Conservation (phyloP, 2,888 invertebrate genomes). For the Lucinisca nassula region DNA sequence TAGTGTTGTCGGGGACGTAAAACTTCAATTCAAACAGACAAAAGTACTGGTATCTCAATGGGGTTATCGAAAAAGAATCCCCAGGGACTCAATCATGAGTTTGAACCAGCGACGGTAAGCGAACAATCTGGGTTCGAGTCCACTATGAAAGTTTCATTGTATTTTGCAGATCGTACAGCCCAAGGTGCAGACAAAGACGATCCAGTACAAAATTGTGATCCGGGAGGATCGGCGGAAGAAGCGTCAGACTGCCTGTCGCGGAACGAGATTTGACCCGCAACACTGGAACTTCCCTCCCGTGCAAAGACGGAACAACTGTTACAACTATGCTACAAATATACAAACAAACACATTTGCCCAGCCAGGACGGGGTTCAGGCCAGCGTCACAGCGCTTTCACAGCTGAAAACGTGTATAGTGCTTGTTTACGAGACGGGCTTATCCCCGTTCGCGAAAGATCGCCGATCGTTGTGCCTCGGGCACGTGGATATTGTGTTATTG, state of each 20-base stretch:
- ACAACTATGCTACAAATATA: constrained; percentile 69
- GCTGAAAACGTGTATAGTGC: constrained; percentile 51
- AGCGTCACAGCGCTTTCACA: constrained; percentile 25
- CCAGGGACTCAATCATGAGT: too few relatives aligned
- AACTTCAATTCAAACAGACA: too few relatives aligned
- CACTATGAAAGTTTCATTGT: neutral
- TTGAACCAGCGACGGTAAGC: too few relatives aligned
- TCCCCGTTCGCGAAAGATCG: neutral
- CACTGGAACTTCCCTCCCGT: constrained; percentile 54
- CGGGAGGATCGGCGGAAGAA: constrained; percentile 16
- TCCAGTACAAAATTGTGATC: neutral
- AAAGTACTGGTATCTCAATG: neutral
- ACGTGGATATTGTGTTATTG: constrained; percentile 48
- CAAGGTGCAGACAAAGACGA: neutral
- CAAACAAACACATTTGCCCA: constrained; percentile 71
- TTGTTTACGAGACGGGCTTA: constrained; percentile 55
- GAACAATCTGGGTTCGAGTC: neutral
- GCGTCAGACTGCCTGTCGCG: constrained; percentile 46
- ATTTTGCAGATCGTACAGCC: neutral
- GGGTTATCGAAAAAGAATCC: neutral
- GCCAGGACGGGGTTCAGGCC: constrained; percentile 62
- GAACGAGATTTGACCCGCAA: constrained; percentile 43
- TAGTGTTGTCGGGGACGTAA: too few relatives aligned
- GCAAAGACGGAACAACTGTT: constrained; percentile 64
- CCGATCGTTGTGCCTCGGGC: neutral